Conservation (phyloP, 2,113 vertebrate genomes). For the Eubucco bourcierii region DNA sequence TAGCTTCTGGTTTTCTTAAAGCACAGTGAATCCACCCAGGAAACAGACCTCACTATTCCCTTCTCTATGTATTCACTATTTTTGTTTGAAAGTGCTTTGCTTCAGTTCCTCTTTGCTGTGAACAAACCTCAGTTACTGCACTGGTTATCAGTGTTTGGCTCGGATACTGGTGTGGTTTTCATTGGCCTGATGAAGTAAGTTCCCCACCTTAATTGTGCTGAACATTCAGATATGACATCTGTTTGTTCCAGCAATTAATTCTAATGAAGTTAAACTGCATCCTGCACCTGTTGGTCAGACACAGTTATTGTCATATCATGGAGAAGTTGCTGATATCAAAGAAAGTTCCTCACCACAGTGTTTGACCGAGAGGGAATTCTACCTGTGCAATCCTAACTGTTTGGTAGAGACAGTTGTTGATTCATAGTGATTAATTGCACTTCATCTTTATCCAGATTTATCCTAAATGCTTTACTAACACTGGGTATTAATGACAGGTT, state of each 20-base stretch:
- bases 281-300: background rate
- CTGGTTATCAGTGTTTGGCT: background rate
- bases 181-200: background rate
- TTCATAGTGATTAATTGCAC: background rate
- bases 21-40: background rate
- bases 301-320: background rate
- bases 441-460: background rate
- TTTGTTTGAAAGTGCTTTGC: background rate
- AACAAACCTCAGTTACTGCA: background rate
- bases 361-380: background rate
- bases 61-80: background rate
- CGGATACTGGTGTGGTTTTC: background rate
- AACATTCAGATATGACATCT: background rate
- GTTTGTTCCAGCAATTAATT: background rate
- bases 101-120: background rate
- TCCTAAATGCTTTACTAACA: slow-evolving; percentile 1
- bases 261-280: background rate
- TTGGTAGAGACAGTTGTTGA: background rate
- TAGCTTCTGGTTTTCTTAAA: background rate
- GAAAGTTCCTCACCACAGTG: background rate
- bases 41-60: background rate
- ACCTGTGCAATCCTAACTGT: background rate
- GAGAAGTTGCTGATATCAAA: background rate
- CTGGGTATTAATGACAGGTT: background rate
- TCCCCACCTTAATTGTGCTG: background rate